Evolutionary conservation across 2,888 invertebrate species (phyloP), one percentile per base, ranked within the genome.

Genomic region (Julus scandinavius): DNA sequence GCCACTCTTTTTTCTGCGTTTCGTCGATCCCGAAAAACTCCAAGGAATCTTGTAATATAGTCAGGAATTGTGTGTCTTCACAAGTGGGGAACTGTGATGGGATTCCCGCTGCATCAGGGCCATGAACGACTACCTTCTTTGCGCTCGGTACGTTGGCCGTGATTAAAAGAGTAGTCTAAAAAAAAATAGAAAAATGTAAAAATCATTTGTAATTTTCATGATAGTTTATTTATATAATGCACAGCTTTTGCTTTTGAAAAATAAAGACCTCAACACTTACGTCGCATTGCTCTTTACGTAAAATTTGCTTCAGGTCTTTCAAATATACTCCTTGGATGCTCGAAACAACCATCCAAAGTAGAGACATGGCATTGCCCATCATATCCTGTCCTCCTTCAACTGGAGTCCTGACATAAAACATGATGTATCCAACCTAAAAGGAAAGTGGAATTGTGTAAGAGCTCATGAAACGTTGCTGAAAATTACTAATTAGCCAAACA

Each of bases 141-240:
- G 99, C 99, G 0, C 99, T 98, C 0, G 99, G 99, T 20, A 99
- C 99, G 93, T 99, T 99, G 5, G 99, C 99, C 0, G 99, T 99
- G 1, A 99, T 94, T 90, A 99, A 93, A 91, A 99, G 96, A 0
- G 98, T 98, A 0, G 99, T 93, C 93, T 94, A 90, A 86, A 20
- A 58, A 15, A 88, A 85, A 85, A 45, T 49, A n/a, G 7, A 45
- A 85, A 3, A 85, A 20, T n/a, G 3, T 4, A 20, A 85, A 40
- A 40, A 40, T 40, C 13, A 45, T 45, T 11, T 85, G 13, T n/a
- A 85, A 5, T 40, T 80, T 15, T 80, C 38, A 38, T 1, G 1
- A 11, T 6, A 29, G 29, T 29, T 29, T 11, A 29, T 20, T 20
- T 20, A 72, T n/a, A 20, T n/a, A 2, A 6, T n/a, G 1, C 63